Evolutionary conservation across 1,140 invertebrate species (phyloP), one percentile per base, ranked within the genome.

Genomic region (Probaryconus sp.): DNA sequence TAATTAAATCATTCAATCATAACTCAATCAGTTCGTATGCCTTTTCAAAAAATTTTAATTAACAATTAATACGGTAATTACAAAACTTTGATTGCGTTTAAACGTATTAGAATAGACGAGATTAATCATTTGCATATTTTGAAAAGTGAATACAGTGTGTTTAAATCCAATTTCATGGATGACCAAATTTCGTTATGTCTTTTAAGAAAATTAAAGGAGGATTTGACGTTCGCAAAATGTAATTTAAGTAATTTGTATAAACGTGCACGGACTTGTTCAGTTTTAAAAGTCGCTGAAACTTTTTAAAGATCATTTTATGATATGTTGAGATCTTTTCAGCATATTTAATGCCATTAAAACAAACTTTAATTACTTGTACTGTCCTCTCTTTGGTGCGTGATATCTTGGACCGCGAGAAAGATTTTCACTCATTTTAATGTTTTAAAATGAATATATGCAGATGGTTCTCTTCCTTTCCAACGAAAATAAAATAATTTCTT

Each of bases 361-460:
- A 64, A 63, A 64, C 60, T 64, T 64, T 64, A 64, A 64, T 64
- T 53, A 53, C 60, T 53, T 35, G 60, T 31, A 30, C 18, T 26
- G 21, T 33, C 47, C 35, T 63, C 37, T 64, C 53, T 61, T 40
- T 26, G 10, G 38, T 64, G 51, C 20, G 42, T 45, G 21, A 45
- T 31, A 63, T 50, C 56, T 40, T 47, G 7, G 14, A 42, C 9
- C 24, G n/a, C n/a, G 14, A 3, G 37, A 16, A 21, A 31, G 26
- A 56, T 28, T 43, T 31, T 30, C n/a, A n/a, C n/a, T n/a, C n/a
- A 9, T 38, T 64, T 64, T 51, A 61, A 48, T 61, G 35, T 48
- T 61, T 50, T 51, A 11, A 63, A 63, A 63, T 50, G 43, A 61
- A 61, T 42, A 10, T 20, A 40, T 42, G 26, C 21, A 30, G 42